Evolutionary conservation across 2,113 vertebrate genomes (phyloP).

Genomic region (Dinomys branickii): DNA sequence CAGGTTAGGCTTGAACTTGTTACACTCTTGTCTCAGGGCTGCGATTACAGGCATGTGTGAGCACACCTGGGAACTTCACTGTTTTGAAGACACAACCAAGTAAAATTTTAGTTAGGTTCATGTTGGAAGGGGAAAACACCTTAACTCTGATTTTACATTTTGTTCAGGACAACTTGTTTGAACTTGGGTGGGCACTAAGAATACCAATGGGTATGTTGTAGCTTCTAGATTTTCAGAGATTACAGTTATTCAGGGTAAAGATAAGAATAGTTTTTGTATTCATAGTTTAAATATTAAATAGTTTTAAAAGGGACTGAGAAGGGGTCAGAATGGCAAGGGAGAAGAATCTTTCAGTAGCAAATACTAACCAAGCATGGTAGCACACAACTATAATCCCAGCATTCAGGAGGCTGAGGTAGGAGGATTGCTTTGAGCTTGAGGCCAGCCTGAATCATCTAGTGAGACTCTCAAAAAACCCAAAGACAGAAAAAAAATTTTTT

Average conservation of each 20-base stretch:
- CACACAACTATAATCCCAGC: background rate
- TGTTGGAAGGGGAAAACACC: background rate
- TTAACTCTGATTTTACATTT: background rate
- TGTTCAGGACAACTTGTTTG: background rate
- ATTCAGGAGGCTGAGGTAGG: background rate
- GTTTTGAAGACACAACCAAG: background rate
- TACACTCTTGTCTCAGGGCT: background rate
- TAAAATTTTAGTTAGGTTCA: constrained; percentile 50
- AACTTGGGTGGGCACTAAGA: background rate
- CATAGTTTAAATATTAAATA: constrained; percentile 9
- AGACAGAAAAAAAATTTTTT: background rate
- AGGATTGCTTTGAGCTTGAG: background rate
- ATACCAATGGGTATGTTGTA: background rate
- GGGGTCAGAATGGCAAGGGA: background rate
- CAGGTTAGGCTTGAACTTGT: background rate
- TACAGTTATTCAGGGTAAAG: constrained; percentile 32
- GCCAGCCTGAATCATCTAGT: background rate
- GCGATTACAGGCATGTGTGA: background rate
- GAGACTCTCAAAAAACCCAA: background rate
- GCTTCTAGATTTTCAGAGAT: constrained; percentile 12
- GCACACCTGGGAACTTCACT: background rate
- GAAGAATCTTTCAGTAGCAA: background rate
- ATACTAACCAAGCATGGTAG: background rate
- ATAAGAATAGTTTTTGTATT: background rate
- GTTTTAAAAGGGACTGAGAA: background rate